Conservation (phyloP, 1,140 invertebrate species). For the Pemphigus obesinymphae region DNA sequence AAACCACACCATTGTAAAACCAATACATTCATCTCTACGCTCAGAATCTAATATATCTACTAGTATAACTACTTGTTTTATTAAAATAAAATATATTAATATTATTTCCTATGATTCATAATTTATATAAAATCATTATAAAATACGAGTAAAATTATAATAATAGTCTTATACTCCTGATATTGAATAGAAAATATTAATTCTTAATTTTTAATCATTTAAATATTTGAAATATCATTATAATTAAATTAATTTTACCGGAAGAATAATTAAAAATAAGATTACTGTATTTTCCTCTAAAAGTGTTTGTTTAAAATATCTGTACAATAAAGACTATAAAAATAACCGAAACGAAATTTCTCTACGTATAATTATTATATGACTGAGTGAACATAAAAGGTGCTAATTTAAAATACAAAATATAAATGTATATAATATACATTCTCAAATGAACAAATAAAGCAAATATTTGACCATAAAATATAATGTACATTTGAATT, state of each 20-base stretch:
- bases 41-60: too few species aligned
- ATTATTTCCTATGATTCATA: too few species aligned
- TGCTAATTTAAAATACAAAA: not conserved
- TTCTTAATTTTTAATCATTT: not conserved
- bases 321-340: not conserved
- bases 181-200: not conserved
- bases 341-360: not conserved
- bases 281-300: not conserved
- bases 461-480: not conserved
- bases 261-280: not conserved
- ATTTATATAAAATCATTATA: too few species aligned
- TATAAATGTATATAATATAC: too few species aligned
- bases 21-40: too few species aligned
- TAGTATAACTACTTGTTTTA: too few species aligned
- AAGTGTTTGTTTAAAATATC: not conserved
- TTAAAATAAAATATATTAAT: too few species aligned
- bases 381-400: not conserved
- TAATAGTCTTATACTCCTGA: too few species aligned
- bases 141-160: too few species aligned
- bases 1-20: too few species aligned
- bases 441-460: conserved; percentile 8
- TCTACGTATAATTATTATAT: not conserved
- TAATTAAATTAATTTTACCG: not conserved
- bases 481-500: conserved; percentile 5
- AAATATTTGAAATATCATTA: not conserved